phyloP scores from a whole-genome alignment of 2,888 invertebrate genomes.

The Villa cingulata region DNA sequence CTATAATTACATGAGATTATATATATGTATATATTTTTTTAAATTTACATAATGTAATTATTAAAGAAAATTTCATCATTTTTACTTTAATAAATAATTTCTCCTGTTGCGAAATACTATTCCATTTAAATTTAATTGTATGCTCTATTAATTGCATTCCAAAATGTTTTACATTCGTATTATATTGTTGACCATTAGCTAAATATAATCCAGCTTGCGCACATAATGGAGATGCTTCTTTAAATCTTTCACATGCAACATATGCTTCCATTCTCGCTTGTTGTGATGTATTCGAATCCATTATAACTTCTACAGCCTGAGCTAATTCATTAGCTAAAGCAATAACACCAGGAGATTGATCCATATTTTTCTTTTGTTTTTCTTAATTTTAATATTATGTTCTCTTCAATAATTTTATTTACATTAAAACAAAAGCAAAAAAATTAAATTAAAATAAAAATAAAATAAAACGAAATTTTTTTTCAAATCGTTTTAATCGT shows the following conservation, averaged over 20 bases:
- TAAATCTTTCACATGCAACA: conserved; percentile 71
- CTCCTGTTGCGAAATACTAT: conserved; percentile 70
- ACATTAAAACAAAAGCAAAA: no score
- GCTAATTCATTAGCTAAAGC: conserved; percentile 58
- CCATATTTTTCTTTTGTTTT: no score
- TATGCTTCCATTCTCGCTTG: conserved; percentile 68
- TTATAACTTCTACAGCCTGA: conserved; percentile 66
- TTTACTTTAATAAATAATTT: conserved; percentile 73
- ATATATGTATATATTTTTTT: no score
- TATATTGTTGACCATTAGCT: conserved; percentile 60
- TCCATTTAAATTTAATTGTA: conserved; percentile 87
- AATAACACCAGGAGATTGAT: conserved; percentile 16
- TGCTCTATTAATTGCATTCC: conserved; percentile 88
- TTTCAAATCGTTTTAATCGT: no score
- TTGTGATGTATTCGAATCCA: conserved; percentile 64
- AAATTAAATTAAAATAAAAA: no score
- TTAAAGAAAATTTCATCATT: not conserved
- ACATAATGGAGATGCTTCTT: conserved; percentile 75
- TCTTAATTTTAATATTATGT: no score
- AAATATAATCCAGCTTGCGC: conserved; percentile 74
- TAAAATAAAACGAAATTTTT: no score
- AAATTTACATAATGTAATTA: not conserved
- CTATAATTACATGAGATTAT: no score
- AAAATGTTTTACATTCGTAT: conserved; percentile 73
- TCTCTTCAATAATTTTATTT: no score